phyloP scores from a whole-genome alignment of 2,113 vertebrate genomes.

The Xenopus borealis region DNA sequence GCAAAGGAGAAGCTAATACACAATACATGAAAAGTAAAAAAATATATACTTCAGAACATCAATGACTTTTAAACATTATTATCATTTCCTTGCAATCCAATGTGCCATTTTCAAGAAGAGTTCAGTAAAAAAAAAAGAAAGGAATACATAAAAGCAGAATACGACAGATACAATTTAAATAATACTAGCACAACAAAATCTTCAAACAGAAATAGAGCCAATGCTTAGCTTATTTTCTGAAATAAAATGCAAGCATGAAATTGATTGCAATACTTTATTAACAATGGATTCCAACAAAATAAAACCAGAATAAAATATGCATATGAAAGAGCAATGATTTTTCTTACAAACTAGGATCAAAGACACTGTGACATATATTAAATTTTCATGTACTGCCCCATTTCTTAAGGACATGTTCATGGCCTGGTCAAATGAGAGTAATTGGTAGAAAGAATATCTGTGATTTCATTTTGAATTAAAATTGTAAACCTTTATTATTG shows the following conservation, averaged over 20 bases:
- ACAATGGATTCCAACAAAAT: conserved; percentile 2
- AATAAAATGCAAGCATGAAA: conserved; percentile 38
- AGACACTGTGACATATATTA: conserved; percentile 33
- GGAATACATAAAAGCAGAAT: conserved; percentile 33
- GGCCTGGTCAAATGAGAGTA: neutral
- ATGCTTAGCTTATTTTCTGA: conserved; percentile 29
- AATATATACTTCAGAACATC: too few relatives aligned
- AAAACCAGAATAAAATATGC: neutral
- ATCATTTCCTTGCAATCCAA: conserved; percentile 24
- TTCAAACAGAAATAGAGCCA: conserved; percentile 41
- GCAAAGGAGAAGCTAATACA: too few relatives aligned
- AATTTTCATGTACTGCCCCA: conserved; percentile 20
- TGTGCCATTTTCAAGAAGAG: conserved; percentile 14
- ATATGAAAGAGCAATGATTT: conserved; percentile 19
- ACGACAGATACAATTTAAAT: conserved; percentile 32
- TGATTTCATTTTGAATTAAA: too few relatives aligned
- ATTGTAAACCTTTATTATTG: too few relatives aligned
- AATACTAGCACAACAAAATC: conserved; percentile 36
- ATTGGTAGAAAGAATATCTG: too few relatives aligned
- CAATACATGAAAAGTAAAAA: too few relatives aligned
- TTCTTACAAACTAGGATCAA: conserved; percentile 28
- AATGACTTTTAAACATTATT: neutral
- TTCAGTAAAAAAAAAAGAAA: conserved; percentile 9
- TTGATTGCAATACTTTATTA: conserved; percentile 40
- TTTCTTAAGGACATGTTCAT: conserved; percentile 2